A percentile compares a stretch with the other conserved stretches of the same genome.
phyloP scores from a whole-genome alignment of 2,888 invertebrate genomes.

The Carterocephalus palaemon region DNA sequence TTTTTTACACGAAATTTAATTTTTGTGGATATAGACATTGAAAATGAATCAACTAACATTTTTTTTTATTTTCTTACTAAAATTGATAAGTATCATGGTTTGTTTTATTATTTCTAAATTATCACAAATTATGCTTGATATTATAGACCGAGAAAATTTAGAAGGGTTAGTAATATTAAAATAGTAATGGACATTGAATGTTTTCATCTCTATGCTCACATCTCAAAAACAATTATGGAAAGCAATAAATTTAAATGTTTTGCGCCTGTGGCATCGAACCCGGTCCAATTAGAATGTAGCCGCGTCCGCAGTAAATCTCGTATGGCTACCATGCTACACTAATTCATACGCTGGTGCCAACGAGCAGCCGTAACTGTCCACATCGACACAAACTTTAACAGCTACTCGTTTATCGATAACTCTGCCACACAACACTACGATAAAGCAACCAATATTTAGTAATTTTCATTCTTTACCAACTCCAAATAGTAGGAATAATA shows the following conservation, averaged over 20 bases:
- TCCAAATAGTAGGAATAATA: constrained; percentile 13
- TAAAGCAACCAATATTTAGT: not conserved
- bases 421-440: constrained; percentile 44
- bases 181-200: constrained; percentile 23
- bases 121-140: constrained; percentile 4
- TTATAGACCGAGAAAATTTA: no score
- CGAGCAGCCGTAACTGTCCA: constrained; percentile 61
- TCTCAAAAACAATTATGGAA: constrained; percentile 73
- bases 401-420: constrained; percentile 61
- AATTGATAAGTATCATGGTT: no score
- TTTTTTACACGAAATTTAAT: no score
- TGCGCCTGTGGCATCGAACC: constrained; percentile 69
- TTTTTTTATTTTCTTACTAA: no score
- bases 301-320: constrained; percentile 72
- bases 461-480: constrained; percentile 6
- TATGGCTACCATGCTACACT: constrained; percentile 74
- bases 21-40: no score
- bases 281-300: constrained; percentile 71
- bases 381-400: constrained; percentile 61
- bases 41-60: no score
- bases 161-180: constrained; percentile 14
- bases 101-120: no score
- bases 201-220: constrained; percentile 42
- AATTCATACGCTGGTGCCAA: constrained; percentile 70
- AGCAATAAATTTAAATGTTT: constrained; percentile 71